Percentiles rank a stretch among this genome's conserved stretches.
phyloP scores from a whole-genome alignment of 2,888 invertebrate species.

The Acronicta aceris region DNA sequence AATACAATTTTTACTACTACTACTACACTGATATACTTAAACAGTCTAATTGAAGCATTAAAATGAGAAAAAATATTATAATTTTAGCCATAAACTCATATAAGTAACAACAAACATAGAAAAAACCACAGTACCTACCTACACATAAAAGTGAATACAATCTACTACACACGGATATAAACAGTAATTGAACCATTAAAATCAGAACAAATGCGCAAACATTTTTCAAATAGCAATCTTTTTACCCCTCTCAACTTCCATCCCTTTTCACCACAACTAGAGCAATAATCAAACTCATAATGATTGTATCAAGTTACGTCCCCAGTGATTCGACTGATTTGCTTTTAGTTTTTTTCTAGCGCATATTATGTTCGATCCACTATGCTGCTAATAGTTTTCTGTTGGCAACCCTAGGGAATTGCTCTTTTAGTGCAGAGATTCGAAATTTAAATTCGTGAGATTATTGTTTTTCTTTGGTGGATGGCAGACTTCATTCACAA shows the following conservation, averaged over 20 bases:
- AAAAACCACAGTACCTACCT: no score
- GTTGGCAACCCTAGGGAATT: slow-evolving; percentile 37
- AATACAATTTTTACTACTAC: no score
- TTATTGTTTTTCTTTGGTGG: not conserved
- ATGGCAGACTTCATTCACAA: no score
- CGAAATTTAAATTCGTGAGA: not conserved
- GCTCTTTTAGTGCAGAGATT: slow-evolving; percentile 7
- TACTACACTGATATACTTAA: no score
- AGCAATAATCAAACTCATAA: slow-evolving; percentile 72
- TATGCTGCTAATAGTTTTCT: slow-evolving; percentile 67
- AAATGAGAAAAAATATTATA: no score
- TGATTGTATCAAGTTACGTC: slow-evolving; percentile 79
- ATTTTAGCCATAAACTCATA: no score
- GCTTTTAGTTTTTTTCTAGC: slow-evolving; percentile 67
- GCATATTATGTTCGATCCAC: slow-evolving; percentile 53
- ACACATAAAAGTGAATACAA: no score
- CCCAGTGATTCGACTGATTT: slow-evolving; percentile 69
- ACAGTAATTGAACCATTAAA: not conserved
- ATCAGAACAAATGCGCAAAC: not conserved
- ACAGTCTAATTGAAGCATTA: no score
- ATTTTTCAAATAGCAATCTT: not conserved
- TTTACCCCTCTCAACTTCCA: slow-evolving; percentile 20
- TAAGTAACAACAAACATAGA: no score
- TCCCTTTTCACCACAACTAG: slow-evolving; percentile 56
- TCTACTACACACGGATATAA: not conserved